phyloP scores from a whole-genome alignment of 2,797 vertebrate genomes.

The Phoxinus dragarum region DNA sequence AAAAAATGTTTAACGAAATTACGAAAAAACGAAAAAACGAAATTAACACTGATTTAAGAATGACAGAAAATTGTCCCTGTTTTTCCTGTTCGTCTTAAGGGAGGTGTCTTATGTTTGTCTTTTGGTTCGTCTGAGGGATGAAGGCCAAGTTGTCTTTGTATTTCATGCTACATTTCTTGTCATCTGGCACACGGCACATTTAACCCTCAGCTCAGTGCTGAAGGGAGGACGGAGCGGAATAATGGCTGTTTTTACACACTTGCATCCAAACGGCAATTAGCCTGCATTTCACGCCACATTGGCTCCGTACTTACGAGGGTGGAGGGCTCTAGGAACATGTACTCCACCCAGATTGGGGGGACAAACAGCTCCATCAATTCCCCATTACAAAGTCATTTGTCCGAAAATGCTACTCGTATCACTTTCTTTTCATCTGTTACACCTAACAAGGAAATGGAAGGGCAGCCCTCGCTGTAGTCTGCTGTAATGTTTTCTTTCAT shows the following conservation, averaged over 20 bases:
- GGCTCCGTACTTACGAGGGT: conserved; percentile 56
- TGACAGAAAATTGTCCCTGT: neutral
- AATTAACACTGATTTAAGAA: too few relatives aligned
- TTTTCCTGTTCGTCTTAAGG: neutral
- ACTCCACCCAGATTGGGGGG: conserved; percentile 47
- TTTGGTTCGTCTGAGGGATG: conserved; percentile 39
- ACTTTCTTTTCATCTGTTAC: conserved; percentile 40
- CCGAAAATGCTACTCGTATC: conserved; percentile 34
- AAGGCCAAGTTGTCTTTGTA: conserved; percentile 63
- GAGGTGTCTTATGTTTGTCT: conserved; percentile 18
- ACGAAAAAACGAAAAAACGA: too few relatives aligned
- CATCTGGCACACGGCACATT: conserved; percentile 61
- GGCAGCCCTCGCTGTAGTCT: neutral
- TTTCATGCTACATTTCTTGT: conserved; percentile 69
- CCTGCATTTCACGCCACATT: conserved; percentile 73
- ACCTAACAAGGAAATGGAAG: conserved; percentile 36
- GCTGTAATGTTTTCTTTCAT: conserved; percentile 29
- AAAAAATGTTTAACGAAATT: too few relatives aligned
- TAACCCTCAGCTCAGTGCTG: conserved; percentile 62
- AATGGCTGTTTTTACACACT: conserved; percentile 75
- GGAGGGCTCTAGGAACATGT: conserved; percentile 45
- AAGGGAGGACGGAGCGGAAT: conserved; percentile 66
- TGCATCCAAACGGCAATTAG: conserved; percentile 72
- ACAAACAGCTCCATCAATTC: conserved; percentile 66
- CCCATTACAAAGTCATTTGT: conserved; percentile 74